These are phyloP conservation scores for Teleogryllus occipitalis DNA, from an alignment of 1,140 invertebrate genomes.

Conservation along the genomic window DNA sequence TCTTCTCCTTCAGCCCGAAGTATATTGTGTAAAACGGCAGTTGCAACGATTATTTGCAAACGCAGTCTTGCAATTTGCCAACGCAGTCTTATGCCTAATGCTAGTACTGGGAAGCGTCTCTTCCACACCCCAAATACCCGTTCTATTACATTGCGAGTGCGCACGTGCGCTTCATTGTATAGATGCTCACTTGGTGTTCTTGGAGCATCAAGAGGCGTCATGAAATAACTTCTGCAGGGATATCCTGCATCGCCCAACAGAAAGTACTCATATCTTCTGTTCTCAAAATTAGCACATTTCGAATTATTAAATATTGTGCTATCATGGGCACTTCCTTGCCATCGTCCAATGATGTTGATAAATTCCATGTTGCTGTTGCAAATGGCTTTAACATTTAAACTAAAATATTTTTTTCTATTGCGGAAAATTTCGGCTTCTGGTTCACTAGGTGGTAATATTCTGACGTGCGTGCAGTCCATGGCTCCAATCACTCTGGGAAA, in stretches of 20 bases:
- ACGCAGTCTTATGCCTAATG: too few species aligned
- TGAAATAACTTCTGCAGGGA: conserved; percentile 22
- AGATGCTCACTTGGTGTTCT: conserved; percentile 21
- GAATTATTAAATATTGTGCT: too few species aligned
- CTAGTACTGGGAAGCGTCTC: conserved; percentile 27
- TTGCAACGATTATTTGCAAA: too few species aligned
- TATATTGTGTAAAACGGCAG: too few species aligned
- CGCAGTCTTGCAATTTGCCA: too few species aligned
- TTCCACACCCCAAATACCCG: conserved; percentile 24
- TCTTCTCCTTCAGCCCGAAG: too few species aligned
- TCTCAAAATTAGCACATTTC: too few species aligned
- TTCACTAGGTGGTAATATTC: conserved; percentile 35
- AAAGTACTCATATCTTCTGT: too few species aligned
- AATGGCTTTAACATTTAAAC: conserved; percentile 13
- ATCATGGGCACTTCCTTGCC: conserved; percentile 14
- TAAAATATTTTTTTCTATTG: conserved; percentile 20
- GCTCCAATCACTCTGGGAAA: conserved; percentile 38
- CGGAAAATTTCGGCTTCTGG: conserved; percentile 7
- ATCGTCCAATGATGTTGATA: conserved; percentile 16
- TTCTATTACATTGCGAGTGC: conserved; percentile 30
- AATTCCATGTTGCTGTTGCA: conserved; percentile 16
- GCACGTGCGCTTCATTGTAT: conserved; percentile 30
- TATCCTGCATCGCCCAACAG: conserved; percentile 25
- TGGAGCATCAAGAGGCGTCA: conserved; percentile 26
- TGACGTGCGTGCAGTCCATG: conserved; percentile 39